Conservation (phyloP, 2,888 invertebrate genomes). For the Hanleya hanleyi region DNA sequence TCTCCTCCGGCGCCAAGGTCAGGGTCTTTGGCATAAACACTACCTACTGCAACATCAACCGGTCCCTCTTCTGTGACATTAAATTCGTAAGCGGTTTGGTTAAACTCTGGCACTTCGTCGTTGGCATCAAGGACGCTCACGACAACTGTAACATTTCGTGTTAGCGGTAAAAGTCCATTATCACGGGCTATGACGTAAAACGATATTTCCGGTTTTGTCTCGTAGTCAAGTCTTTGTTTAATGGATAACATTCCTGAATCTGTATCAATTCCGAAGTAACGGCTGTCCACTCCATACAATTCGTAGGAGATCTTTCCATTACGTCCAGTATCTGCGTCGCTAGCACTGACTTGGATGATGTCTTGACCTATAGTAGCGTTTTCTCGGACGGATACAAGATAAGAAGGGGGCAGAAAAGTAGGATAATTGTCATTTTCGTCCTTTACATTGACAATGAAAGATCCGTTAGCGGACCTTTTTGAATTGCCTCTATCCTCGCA, state of each 20-base stretch:
- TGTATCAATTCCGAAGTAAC: slow-evolving; percentile 44
- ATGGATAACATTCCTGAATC: neutral
- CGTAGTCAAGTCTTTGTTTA: neutral
- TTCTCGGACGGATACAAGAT: neutral
- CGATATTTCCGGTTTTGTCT: neutral
- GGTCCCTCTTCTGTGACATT: neutral
- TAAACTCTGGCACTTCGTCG: slow-evolving; percentile 1
- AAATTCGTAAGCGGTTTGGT: neutral
- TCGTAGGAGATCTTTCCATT: slow-evolving; percentile 43
- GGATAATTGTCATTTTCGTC: slow-evolving; percentile 6
- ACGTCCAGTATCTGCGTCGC: neutral
- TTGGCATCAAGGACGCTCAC: neutral
- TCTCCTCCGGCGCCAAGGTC: neutral
- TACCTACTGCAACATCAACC: neutral
- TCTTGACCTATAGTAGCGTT: neutral
- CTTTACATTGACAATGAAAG: neutral
- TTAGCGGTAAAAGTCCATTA: neutral
- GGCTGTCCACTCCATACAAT: slow-evolving; percentile 25
- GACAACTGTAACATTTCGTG: neutral
- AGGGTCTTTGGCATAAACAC: neutral
- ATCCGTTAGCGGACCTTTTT: neutral
- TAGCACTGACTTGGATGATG: neutral
- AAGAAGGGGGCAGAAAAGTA: neutral
- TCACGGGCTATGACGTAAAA: neutral
- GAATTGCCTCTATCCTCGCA: neutral